A percentile compares a stretch with the other conserved stretches of the same genome.
Evolutionary conservation across 2,113 vertebrate genomes (phyloP).

Genomic region (Neomonachus schauinslandi): DNA sequence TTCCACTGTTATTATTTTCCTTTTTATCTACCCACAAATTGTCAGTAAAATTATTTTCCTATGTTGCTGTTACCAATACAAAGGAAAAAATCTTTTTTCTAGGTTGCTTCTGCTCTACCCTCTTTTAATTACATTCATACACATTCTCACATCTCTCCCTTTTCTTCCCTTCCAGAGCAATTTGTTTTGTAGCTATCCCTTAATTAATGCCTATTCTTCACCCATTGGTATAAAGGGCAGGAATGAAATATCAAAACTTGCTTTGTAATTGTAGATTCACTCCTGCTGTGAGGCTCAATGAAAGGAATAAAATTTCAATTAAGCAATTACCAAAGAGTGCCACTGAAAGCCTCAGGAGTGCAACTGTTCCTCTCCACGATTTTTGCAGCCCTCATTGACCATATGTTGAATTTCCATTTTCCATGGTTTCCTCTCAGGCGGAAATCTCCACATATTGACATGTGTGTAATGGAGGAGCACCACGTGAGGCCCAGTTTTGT

Average conservation of each 20-base stretch:
- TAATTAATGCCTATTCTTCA: conserved; percentile 58
- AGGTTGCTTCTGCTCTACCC: background rate
- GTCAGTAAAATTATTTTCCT: conserved; percentile 4
- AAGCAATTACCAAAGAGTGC: conserved; percentile 55
- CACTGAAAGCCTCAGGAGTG: background rate
- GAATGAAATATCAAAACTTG: conserved; percentile 52
- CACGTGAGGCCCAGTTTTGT: background rate
- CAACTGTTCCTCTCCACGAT: background rate
- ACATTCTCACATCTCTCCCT: background rate
- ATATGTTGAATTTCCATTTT: conserved; percentile 54
- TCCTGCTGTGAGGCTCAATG: conserved; percentile 32
- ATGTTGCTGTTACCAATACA: background rate
- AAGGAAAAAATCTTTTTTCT: background rate
- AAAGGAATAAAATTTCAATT: conserved; percentile 70
- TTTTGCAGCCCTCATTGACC: background rate
- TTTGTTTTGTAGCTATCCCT: background rate
- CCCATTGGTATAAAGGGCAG: conserved; percentile 8
- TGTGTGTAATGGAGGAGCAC: background rate
- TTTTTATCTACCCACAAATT: background rate
- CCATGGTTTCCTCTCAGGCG: background rate
- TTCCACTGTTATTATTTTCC: background rate
- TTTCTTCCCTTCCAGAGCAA: background rate
- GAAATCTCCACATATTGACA: background rate
- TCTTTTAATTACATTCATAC: background rate
- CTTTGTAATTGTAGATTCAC: conserved; percentile 57